These are phyloP conservation scores for Ryuthela nishihirai DNA, from an alignment of 2,888 invertebrate species.

Conservation along the genomic window DNA sequence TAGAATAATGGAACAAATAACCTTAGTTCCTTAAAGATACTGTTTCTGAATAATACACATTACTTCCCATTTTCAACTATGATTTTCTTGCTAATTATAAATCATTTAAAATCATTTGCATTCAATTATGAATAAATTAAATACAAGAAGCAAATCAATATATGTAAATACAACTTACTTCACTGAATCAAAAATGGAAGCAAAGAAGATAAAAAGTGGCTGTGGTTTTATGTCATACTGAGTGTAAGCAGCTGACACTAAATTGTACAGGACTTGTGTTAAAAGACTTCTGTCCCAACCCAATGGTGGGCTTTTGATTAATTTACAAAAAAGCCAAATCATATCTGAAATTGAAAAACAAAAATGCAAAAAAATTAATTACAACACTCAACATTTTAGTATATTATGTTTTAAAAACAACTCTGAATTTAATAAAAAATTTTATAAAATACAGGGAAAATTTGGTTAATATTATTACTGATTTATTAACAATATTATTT, in stretches of 20 bases:
- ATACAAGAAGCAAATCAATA: too few relatives aligned
- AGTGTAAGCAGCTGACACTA: constrained; percentile 13
- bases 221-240: neutral
- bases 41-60: too few relatives aligned
- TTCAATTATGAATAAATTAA: neutral
- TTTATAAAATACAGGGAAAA: too few relatives aligned
- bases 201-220: constrained; percentile 17
- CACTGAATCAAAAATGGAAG: constrained; percentile 11
- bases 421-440: too few relatives aligned
- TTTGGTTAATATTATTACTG: too few relatives aligned
- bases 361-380: neutral
- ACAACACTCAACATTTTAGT: too few relatives aligned
- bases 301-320: constrained; percentile 19
- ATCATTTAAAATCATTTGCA: neutral
- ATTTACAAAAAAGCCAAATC: constrained; percentile 22
- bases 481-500: too few relatives aligned
- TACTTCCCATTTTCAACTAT: too few relatives aligned
- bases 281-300: constrained; percentile 25
- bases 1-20: too few relatives aligned
- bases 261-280: constrained; percentile 20
- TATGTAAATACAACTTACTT: constrained; percentile 7
- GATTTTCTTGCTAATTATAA: neutral
- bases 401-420: too few relatives aligned
- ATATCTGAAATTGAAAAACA: constrained; percentile 10
- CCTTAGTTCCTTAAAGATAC: too few relatives aligned